Percentiles rank a stretch among this genome's conserved stretches.
Evolutionary conservation across 2,888 invertebrate genomes (phyloP).

Genomic region (Hypomecis punctinalis): DNA sequence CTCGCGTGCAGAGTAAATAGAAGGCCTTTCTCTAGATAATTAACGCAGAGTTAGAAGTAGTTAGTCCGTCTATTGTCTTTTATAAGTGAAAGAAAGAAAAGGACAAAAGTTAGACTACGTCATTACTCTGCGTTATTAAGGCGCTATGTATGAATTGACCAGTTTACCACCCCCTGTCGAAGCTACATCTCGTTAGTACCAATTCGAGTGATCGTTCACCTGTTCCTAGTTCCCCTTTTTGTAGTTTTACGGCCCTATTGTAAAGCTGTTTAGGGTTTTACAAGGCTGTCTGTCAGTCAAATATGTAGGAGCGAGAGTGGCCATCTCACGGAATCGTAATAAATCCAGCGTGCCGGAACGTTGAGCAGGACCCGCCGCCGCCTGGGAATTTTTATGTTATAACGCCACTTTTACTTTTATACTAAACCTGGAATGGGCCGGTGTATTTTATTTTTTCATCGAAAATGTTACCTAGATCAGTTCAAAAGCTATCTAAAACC

Average conservation of each 20-base stretch:
- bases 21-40: no score
- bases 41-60: no score
- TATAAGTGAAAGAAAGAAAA: no score
- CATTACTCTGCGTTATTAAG: no score
- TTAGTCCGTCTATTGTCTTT: no score
- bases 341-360: slow-evolving; percentile 65
- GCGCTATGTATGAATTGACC: no score
- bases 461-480: no score
- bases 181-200: slow-evolving; percentile 36
- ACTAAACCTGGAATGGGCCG: slow-evolving; percentile 38
- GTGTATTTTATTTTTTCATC: no score
- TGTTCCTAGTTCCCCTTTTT: slow-evolving; percentile 32
- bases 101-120: no score
- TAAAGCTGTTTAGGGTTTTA: slow-evolving; percentile 37
- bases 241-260: slow-evolving; percentile 38
- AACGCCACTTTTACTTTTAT: slow-evolving; percentile 76
- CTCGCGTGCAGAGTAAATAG: no score
- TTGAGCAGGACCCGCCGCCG: slow-evolving; percentile 49
- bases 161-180: slow-evolving; percentile 21
- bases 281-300: slow-evolving; percentile 41
- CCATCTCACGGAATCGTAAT: slow-evolving; percentile 55
- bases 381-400: slow-evolving; percentile 70
- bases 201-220: slow-evolving; percentile 33
- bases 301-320: slow-evolving; percentile 54
- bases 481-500: no score